Evolutionary conservation across 1,140 invertebrate genomes (phyloP).

Genomic region (Penaeus vannamei): DNA sequence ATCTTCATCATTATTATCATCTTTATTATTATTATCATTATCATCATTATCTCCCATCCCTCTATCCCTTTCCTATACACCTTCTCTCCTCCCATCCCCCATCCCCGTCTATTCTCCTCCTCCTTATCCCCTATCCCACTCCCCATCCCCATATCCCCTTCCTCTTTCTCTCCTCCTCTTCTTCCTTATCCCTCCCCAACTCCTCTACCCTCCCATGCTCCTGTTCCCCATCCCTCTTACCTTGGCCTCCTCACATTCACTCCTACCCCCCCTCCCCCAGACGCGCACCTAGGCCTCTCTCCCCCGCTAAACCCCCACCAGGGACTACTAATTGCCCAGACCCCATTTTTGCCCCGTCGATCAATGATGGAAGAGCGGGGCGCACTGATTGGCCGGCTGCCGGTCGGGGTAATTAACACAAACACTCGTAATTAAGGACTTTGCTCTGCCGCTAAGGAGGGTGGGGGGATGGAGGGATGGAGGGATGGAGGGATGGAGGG

Average conservation of each 20-base stretch:
- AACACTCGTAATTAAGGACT: constrained; percentile 43
- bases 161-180: neutral
- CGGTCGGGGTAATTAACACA: constrained; percentile 31
- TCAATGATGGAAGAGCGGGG: constrained; percentile 26
- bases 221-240: too few relatives aligned
- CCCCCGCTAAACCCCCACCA: neutral
- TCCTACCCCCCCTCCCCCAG: too few relatives aligned
- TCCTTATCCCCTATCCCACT: too few relatives aligned
- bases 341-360: constrained; percentile 31
- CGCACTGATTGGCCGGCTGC: constrained; percentile 29
- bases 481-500: neutral
- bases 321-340: constrained; percentile 49
- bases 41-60: neutral
- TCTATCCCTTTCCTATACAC: neutral
- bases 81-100: neutral
- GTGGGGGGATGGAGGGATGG: neutral
- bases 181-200: too few relatives aligned
- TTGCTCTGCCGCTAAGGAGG: neutral
- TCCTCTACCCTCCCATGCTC: neutral
- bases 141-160: too few relatives aligned
- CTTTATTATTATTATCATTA: too few relatives aligned
- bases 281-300: too few relatives aligned
- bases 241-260: too few relatives aligned
- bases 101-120: too few relatives aligned
- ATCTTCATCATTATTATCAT: too few relatives aligned